Base-by-base conservation (phyloP, 2,888 invertebrate species). In the Hyles lineata region DNA sequence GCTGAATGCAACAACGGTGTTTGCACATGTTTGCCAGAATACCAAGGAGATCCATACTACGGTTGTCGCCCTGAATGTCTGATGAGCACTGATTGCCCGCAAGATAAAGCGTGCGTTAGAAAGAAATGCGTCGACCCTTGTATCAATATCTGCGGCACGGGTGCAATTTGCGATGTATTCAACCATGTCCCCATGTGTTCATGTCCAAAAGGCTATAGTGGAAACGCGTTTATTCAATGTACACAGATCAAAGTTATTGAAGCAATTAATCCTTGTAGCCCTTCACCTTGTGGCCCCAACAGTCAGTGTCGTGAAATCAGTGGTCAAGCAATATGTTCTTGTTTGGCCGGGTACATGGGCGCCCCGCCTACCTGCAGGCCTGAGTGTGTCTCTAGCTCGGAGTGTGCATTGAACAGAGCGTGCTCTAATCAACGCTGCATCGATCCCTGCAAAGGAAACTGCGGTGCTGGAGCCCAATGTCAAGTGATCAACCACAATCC, bases 41-140 rank as follows among this genome's bases (percentile, higher is more conserved):
- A 96, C 84, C 95, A 96, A 81, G 98, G 98, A 32, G 97, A 98
- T 91, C 97, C 98, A 4, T 97, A 97, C 82, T 91, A 95, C 77
- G 96, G 96, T 35, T 98, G 98, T 85, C 95, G 97, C 79, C 98
- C 98, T n/a, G 97, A 98, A 90, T 98, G 98, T 88, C 95, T 97
- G 50, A 89, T 97, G 52, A 97, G 96, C 82, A 93, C 94, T 19
- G 98, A 98, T 82, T 98, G 98, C 85, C 89, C 96, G 9, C 95
- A 96, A 78, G 95, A 96, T 82, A 96, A 95, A 85, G 96, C 97
- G 58, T 98, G 97, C 82, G 90, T 96, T 4, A 95, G 95, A 87
- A 96, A 96, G 83, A 97, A 97, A 91, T 98, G 98, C 83, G 85
- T 95, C 63, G 96, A 98, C 89, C 97, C 98, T 50, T 98, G 98